phyloP scores from a whole-genome alignment of 30 jellyfish, hydroid and myxozoan genomes.

The Aurelia sp. region DNA sequence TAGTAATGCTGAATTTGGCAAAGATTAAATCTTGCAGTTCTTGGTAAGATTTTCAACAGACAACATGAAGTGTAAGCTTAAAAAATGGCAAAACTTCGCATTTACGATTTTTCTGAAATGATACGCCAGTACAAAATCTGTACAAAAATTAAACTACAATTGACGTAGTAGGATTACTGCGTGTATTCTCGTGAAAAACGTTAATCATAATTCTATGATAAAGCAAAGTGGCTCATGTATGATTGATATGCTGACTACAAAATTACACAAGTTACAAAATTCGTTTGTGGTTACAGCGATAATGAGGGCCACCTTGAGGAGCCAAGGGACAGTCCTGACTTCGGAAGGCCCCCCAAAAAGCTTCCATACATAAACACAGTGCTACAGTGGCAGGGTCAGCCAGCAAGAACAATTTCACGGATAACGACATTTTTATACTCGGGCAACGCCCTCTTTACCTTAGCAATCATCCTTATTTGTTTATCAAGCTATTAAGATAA shows the following conservation, averaged over 20 bases:
- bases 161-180: slow-evolving; percentile 14
- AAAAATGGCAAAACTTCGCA: not conserved
- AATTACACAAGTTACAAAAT: not conserved
- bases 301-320: too few relatives aligned
- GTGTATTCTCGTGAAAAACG: not conserved
- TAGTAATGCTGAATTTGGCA: too few relatives aligned
- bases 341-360: too few relatives aligned
- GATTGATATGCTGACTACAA: not conserved
- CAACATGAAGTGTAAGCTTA: not conserved
- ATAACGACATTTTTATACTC: not conserved
- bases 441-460: not conserved
- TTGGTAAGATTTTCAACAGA: not conserved
- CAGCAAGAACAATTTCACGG: too few relatives aligned
- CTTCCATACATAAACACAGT: too few relatives aligned
- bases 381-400: too few relatives aligned
- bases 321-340: not conserved
- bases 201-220: not conserved
- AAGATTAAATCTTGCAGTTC: too few relatives aligned
- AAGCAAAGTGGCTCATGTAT: not conserved
- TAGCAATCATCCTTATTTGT: too few relatives aligned
- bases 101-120: not conserved
- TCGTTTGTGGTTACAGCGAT: not conserved
- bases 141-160: slow-evolving; percentile 53
- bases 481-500: too few relatives aligned
- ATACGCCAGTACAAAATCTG: slow-evolving; percentile 25